These are phyloP conservation scores for Panthera tigris DNA, from an alignment of 2,113 vertebrate species.

Conservation along the genomic window DNA sequence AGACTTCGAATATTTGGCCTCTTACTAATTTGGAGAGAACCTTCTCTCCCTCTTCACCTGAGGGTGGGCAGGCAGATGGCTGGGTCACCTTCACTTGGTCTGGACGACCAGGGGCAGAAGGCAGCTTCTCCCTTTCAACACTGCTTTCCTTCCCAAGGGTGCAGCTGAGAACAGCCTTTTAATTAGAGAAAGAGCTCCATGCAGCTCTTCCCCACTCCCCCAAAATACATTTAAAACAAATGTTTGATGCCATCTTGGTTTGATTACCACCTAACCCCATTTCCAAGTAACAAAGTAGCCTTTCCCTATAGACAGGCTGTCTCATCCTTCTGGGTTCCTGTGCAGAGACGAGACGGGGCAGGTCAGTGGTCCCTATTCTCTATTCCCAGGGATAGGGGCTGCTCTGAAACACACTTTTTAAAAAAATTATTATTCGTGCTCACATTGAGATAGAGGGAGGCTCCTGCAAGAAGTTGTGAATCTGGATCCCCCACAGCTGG, in stretches of 20 bases:
- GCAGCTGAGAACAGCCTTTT: neutral
- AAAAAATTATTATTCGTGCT: neutral
- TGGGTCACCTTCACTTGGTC: neutral
- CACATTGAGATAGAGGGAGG: neutral
- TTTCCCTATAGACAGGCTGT: neutral
- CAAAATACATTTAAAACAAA: neutral
- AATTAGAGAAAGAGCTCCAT: neutral
- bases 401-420: neutral
- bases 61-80: neutral
- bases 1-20: neutral
- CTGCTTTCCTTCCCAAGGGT: neutral
- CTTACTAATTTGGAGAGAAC: neutral
- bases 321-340: neutral
- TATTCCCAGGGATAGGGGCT: neutral
- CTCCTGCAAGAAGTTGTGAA: neutral
- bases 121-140: neutral
- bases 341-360: neutral
- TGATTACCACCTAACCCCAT: neutral
- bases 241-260: neutral
- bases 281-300: neutral
- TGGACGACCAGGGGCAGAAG: neutral
- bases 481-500: neutral
- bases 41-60: neutral
- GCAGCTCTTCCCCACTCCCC: neutral
- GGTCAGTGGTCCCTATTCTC: neutral